Evolutionary conservation across 2,797 vertebrate genomes (phyloP), one percentile per base, ranked within the genome.

Genomic region (Merluccius polli): DNA sequence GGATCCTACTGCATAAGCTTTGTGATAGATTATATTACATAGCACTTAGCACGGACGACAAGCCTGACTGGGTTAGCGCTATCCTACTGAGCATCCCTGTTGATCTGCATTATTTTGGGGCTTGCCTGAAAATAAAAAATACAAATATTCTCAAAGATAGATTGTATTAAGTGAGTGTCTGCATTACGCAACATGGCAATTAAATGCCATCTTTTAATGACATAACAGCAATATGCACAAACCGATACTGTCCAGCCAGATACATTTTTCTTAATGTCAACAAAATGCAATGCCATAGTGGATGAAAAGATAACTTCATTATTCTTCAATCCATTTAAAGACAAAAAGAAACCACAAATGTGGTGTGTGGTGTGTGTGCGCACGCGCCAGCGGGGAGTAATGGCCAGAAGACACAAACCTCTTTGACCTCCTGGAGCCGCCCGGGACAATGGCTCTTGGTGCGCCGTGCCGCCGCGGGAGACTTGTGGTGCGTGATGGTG

Each of bases 401-500:
- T n/a, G n/a, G n/a, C n/a, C n/a, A 18, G 30, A 18, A 13, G 74
- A 59, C 89, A 92, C 96, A 92, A 94, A 99, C 98, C 96, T 98
- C 97, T 94, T 94, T 95, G 84, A 98, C 97, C 93, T 97, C 95
- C 76, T 95, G 92, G 81, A 99, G 96, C 27, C 95, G 94, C 82
- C 93, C 93, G 30, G 95, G 92, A 75, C 92, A 93, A 89, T 95
- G 95, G 88, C 77, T 95, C 94, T 92, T 96, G 1, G 90, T 91
- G 86, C 94, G 95, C 82, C 96, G 94, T 79, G 95, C 96, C 0
- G 96, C 95, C 38, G 95, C 96, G 81, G 98, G 97, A 68, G 97
- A 98, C 92, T 97, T 98, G 93, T 98, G 96, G 91, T 98, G 96
- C 27, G 96, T 98, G 90, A 98, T 92, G 86, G 95, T 96, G 86